Evolutionary conservation across 2,113 vertebrate genomes (phyloP), one percentile per base, ranked within the genome.

Genomic region (Gnathonemus echidnorhynchus): DNA sequence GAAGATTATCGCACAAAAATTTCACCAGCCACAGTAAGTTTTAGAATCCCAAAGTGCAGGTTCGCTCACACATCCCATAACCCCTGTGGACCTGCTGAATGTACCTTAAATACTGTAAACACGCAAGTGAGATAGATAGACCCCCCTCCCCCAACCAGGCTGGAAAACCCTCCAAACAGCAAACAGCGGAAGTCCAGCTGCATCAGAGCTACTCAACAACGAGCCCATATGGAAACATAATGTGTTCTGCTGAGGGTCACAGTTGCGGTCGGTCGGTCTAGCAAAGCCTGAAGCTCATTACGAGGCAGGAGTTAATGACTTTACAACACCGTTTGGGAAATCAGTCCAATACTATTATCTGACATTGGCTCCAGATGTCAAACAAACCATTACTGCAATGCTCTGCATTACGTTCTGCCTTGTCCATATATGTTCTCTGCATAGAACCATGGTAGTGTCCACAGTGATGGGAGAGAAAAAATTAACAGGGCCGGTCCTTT

Each of bases 271-370:
- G 9, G 39, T 49, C 45, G 3, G 15, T 49, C 21, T 62, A 77
- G 66, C 42, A 45, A 88, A 74, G 31, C 42, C 15, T 62, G 53
- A 46, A 62, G 31, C 56, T 58, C 24, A 56, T 88, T 62, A 88
- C 24, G 6, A 70, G 45, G 88, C 35, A 66, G 45, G 62, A 88
- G 45, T 84, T 48, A 89, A 80, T 80, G 70, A 89, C 48, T 77
- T 48, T 83, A 50, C 74, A 83, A 35, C 48, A 89, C 49, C 17
- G 6, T 83, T 74, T 15, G 74, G 45, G 48, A 89, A 89, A 89
- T 56, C 31, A 84, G 74, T 89, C 49, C 70, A 56, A 52, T 56
- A 89, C 74, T 56, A 53, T 49, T 74, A 89, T 89, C 27, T 84
- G 70, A 48, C 88, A 84, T 56, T 21, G 35, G 7, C 74, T 53